Evolutionary conservation across 2,888 invertebrate species (phyloP).

Genomic region (Pterobdella sp.): DNA sequence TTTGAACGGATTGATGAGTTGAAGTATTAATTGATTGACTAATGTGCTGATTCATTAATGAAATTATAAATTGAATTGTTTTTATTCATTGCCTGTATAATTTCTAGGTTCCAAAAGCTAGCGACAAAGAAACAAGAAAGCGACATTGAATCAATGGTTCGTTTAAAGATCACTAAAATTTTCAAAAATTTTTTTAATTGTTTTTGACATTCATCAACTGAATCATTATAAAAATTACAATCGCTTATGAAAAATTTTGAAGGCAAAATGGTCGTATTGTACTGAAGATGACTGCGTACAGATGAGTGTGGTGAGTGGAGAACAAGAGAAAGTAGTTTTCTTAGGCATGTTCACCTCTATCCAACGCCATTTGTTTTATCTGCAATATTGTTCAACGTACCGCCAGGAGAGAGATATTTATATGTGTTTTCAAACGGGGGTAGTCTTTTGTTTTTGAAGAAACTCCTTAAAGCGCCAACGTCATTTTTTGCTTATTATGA

Average conservation of each 20-base stretch:
- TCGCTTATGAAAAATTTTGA: no score
- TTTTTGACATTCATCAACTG: no score
- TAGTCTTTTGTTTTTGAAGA: neutral
- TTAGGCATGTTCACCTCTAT: neutral
- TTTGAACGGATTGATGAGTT: neutral
- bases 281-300: slow-evolving; percentile 5
- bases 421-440: neutral
- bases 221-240: no score
- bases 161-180: no score
- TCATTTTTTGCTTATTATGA: neutral
- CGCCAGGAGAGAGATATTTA: slow-evolving; percentile 3
- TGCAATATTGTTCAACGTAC: no score
- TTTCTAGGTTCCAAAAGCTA: no score
- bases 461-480: neutral
- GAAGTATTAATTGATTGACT: neutral
- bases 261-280: neutral
- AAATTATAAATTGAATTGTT: neutral
- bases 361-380: neutral
- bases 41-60: neutral
- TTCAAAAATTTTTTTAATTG: no score
- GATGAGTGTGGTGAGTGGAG: neutral
- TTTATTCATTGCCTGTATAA: no score
- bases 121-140: no score
- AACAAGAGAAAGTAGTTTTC: neutral
- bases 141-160: no score